Conservation (phyloP, 2,797 vertebrate species). For the Tragelaphus oryx region DNA sequence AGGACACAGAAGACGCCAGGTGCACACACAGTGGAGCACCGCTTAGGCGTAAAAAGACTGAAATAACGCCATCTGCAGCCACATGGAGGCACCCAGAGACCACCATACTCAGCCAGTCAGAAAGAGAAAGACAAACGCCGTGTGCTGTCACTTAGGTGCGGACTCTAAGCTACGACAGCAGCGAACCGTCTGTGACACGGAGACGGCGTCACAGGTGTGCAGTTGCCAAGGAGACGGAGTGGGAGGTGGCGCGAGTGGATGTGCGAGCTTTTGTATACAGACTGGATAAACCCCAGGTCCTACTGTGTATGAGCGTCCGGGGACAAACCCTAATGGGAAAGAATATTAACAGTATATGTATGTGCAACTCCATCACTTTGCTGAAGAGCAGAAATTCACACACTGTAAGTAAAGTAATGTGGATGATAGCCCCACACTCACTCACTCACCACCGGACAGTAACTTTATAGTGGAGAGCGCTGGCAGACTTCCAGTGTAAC, state of each 20-base stretch:
- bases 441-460: background rate
- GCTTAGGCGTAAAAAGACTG: accelerated
- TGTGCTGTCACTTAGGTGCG: accelerated
- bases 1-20: accelerated
- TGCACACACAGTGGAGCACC: background rate
- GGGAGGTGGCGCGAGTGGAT: accelerated
- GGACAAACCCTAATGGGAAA: background rate
- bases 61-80: accelerated
- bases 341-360: background rate
- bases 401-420: accelerated
- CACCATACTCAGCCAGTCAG: accelerated
- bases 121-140: background rate
- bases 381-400: background rate
- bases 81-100: accelerated
- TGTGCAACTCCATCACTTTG: background rate
- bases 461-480: background rate
- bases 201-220: background rate
- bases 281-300: background rate
- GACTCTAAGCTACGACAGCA: accelerated
- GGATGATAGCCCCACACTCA: background rate
- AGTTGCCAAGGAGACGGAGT: background rate
- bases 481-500: background rate
- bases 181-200: background rate
- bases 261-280: background rate
- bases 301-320: background rate